phyloP scores from a whole-genome alignment of 2,797 vertebrate genomes.

The Amblyraja radiata region DNA sequence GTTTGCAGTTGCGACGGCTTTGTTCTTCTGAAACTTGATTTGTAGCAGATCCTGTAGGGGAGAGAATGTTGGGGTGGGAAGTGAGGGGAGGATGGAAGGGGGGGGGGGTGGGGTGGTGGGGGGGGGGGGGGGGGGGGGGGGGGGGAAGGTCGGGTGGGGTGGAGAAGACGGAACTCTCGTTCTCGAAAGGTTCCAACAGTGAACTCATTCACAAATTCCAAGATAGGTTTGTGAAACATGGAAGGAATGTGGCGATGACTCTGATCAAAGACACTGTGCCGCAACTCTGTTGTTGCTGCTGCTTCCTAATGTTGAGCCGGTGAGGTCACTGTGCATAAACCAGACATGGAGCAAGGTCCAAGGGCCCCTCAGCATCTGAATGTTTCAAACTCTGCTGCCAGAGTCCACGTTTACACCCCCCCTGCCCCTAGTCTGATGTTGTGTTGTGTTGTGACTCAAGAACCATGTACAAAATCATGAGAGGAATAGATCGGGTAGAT shows the following conservation, averaged over 20 bases:
- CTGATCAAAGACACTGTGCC: background rate
- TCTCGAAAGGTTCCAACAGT: background rate
- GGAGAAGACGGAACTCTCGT: background rate
- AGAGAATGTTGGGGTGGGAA: background rate
- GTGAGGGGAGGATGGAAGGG: background rate
- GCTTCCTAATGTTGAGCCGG: background rate
- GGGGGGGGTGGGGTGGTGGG: background rate
- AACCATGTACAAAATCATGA: no score
- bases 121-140: background rate
- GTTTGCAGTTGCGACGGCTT: background rate
- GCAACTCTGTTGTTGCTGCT: background rate
- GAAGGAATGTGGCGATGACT: background rate
- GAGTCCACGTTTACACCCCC: background rate
- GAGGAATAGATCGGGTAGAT: no score
- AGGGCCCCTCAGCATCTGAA: background rate
- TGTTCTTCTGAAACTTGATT: background rate
- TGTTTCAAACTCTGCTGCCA: background rate
- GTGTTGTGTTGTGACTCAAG: background rate
- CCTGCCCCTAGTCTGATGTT: background rate
- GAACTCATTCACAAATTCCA: conserved; percentile 22
- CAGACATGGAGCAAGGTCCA: background rate
- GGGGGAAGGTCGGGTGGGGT: background rate
- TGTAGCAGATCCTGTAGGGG: background rate
- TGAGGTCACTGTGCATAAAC: background rate
- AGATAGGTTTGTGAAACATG: background rate